Conservation (phyloP, 92 coral and sea anemone genomes). For the Parazoanthus atlanticus region DNA sequence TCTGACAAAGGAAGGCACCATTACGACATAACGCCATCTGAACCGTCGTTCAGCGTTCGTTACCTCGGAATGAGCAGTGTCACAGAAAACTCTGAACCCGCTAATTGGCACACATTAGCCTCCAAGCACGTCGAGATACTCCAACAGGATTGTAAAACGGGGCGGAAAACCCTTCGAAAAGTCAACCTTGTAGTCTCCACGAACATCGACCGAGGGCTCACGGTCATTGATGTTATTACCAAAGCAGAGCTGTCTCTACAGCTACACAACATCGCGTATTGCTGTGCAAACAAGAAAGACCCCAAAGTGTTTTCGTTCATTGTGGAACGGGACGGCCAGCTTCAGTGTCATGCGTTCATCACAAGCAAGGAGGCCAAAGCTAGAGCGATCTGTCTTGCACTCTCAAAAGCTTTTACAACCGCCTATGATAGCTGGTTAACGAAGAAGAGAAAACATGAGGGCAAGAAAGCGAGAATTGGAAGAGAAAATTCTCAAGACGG, state of each 20-base stretch:
- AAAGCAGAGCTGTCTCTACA: constrained; percentile 65
- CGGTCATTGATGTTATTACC: constrained; percentile 66
- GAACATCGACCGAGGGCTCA: constrained; percentile 80
- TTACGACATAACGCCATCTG: constrained; percentile 69
- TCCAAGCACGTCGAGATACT: constrained; percentile 58
- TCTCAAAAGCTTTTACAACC: constrained; percentile 71
- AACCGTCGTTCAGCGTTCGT: constrained; percentile 64
- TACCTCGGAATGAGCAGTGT: constrained; percentile 66
- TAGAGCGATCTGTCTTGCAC: constrained; percentile 69
- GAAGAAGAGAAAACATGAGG: constrained; percentile 60
- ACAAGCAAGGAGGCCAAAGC: constrained; percentile 81
- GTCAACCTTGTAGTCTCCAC: constrained; percentile 74
- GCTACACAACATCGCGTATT: constrained; percentile 86
- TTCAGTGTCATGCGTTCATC: constrained; percentile 80
- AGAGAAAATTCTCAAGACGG: constrained; percentile 25
- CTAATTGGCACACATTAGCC: constrained; percentile 50
- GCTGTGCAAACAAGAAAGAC: constrained; percentile 71
- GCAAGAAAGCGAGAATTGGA: constrained; percentile 49
- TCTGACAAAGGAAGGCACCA: constrained; percentile 60
- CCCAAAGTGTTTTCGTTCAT: constrained; percentile 77
- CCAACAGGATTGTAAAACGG: constrained; percentile 36
- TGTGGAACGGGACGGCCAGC: constrained; percentile 76
- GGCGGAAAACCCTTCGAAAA: constrained; percentile 52
- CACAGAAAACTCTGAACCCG: constrained; percentile 51
- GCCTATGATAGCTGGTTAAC: constrained; percentile 82